phyloP scores from a whole-genome alignment of 1,140 invertebrate genomes.

The Drosophila ironensis region DNA sequence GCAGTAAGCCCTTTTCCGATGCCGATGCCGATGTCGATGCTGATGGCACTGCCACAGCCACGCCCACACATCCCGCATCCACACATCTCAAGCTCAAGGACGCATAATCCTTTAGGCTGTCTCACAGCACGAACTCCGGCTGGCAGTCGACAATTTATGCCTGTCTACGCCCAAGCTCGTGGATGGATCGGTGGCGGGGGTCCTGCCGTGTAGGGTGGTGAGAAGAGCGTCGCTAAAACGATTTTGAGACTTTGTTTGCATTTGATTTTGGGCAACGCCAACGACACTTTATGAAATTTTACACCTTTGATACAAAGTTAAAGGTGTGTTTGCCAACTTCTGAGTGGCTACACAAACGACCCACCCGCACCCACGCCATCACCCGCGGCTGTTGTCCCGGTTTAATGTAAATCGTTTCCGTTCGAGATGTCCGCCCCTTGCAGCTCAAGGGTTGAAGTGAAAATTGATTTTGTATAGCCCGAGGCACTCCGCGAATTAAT shows the following conservation, averaged over 20 bases:
- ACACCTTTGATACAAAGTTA: constrained; percentile 77
- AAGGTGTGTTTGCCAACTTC: constrained; percentile 61
- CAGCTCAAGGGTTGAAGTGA: constrained; percentile 2
- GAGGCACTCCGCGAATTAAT: constrained; percentile 51
- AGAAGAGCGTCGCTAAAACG: constrained; percentile 1
- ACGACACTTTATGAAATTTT: constrained; percentile 70
- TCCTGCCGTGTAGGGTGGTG: too few relatives aligned
- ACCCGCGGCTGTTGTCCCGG: constrained; percentile 18
- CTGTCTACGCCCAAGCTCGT: constrained; percentile 30
- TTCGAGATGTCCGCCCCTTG: constrained; percentile 36
- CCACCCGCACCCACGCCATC: background rate
- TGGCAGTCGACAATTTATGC: constrained; percentile 57
- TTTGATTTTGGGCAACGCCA: constrained; percentile 65
- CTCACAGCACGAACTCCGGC: constrained; percentile 54
- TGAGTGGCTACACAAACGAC: constrained; percentile 35
- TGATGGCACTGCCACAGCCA: constrained; percentile 3
- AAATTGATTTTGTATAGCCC: constrained; percentile 59
- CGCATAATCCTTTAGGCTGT: constrained; percentile 65
- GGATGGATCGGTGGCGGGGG: background rate
- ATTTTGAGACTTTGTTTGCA: constrained; percentile 55
- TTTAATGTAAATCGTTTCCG: constrained; percentile 46
- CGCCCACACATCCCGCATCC: background rate
- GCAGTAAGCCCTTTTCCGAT: constrained; percentile 14
- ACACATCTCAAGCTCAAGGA: constrained; percentile 31
- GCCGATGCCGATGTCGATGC: background rate